phyloP scores from a whole-genome alignment of 2,797 vertebrate genomes.

The Muscicapa striata region DNA sequence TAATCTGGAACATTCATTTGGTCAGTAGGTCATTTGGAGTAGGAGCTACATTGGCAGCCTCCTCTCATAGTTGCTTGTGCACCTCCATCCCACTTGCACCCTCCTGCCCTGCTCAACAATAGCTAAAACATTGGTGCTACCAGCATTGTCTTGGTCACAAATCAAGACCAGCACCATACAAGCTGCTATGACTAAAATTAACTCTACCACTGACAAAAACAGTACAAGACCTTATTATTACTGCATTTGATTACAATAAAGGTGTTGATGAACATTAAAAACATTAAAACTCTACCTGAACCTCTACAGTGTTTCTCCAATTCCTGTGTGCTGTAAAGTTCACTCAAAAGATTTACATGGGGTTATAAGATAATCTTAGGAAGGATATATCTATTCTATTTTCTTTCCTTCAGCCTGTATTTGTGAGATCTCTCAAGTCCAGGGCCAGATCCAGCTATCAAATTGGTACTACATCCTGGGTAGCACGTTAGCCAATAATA shows the following conservation, averaged over 20 bases:
- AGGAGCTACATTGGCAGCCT: background rate
- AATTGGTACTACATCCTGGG: background rate
- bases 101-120: background rate
- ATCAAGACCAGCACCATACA: background rate
- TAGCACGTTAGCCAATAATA: background rate
- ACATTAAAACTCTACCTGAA: background rate
- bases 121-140: background rate
- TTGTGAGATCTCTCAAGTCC: background rate
- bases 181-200: background rate
- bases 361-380: background rate
- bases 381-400: background rate
- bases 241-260: background rate
- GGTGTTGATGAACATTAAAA: background rate
- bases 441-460: background rate
- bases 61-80: background rate
- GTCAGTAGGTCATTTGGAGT: too few species aligned
- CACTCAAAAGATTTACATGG: background rate
- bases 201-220: background rate
- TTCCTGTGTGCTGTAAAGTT: background rate
- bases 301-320: background rate
- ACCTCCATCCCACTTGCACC: rapidly evolving
- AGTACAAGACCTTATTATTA: background rate
- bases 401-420: background rate
- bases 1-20: background rate
- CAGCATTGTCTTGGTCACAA: background rate